phyloP scores from a whole-genome alignment of 1,140 invertebrate species.

The Ladona fulva region DNA sequence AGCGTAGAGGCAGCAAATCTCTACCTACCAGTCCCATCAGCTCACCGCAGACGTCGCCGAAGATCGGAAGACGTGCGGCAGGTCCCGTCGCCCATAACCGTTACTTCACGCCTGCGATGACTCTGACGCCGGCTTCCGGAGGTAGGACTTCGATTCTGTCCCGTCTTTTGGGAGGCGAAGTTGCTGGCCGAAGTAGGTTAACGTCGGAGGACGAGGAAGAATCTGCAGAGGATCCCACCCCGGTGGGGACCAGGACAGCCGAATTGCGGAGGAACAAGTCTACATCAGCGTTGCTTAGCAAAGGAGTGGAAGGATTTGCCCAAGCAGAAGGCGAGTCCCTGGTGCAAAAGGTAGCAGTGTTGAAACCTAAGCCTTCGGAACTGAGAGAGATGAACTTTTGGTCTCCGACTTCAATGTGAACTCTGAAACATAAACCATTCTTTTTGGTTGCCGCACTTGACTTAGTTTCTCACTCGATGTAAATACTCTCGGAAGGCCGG shows the following conservation, averaged over 20 bases:
- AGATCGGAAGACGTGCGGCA: slow-evolving; percentile 35
- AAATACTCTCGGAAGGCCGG: no score
- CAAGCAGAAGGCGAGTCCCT: neutral
- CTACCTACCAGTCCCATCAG: slow-evolving; percentile 55
- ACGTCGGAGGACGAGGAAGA: slow-evolving; percentile 12
- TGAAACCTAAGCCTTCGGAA: slow-evolving; percentile 57
- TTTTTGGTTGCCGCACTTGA: no score
- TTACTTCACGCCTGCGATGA: slow-evolving; percentile 28
- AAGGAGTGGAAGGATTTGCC: neutral
- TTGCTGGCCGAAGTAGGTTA: neutral
- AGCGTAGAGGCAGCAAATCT: slow-evolving; percentile 54
- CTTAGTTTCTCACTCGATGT: no score
- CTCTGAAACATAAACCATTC: no score
- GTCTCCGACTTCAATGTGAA: slow-evolving; percentile 71
- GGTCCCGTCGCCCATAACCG: slow-evolving; percentile 29
- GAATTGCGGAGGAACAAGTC: slow-evolving; percentile 35
- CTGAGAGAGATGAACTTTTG: slow-evolving; percentile 74
- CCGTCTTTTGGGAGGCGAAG: slow-evolving; percentile 36
- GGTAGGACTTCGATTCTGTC: slow-evolving; percentile 41
- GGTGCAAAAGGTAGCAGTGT: slow-evolving; percentile 23
- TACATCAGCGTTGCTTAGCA: slow-evolving; percentile 36
- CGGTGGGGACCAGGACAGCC: neutral
- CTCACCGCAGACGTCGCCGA: slow-evolving; percentile 51
- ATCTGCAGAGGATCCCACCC: neutral
- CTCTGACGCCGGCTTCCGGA: neutral